These are phyloP conservation scores for Eupsittula cactorum DNA, from an alignment of 2,113 vertebrate genomes.

Conservation along the genomic window DNA sequence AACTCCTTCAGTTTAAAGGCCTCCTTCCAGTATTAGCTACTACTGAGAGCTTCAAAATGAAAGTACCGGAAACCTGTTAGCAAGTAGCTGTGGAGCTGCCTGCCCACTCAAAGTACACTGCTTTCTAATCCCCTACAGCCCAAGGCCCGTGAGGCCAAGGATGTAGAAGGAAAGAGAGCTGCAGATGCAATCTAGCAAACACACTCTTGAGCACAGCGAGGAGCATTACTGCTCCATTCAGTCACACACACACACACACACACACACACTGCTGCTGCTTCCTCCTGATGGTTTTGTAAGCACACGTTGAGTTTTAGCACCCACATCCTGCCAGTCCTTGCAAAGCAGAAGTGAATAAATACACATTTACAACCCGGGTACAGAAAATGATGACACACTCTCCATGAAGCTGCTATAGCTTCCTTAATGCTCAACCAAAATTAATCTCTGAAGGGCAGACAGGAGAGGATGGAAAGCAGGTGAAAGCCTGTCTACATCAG, in stretches of 20 bases:
- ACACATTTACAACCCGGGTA: not conserved
- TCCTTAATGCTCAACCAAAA: not conserved
- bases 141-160: fast-evolving
- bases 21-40: not conserved
- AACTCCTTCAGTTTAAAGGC: not conserved
- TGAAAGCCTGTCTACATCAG: not conserved
- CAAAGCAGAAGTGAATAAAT: constrained; percentile 46
- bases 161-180: not conserved
- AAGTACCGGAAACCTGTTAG: not conserved
- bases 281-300: not conserved
- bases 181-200: not conserved
- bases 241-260: not conserved
- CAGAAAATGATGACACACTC: not conserved
- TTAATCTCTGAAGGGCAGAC: not conserved
- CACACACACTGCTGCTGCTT: not conserved
- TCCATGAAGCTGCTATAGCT: not conserved
- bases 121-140: not conserved
- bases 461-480: not conserved
- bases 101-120: not conserved
- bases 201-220: fast-evolving
- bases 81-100: not conserved
- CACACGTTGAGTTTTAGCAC: not conserved
- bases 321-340: constrained; percentile 53
- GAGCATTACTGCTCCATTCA: not conserved
- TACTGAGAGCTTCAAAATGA: not conserved